Evolutionary conservation across 1,140 invertebrate genomes (phyloP), one percentile per base, ranked within the genome.

Genomic region (Drosophila simulans): DNA sequence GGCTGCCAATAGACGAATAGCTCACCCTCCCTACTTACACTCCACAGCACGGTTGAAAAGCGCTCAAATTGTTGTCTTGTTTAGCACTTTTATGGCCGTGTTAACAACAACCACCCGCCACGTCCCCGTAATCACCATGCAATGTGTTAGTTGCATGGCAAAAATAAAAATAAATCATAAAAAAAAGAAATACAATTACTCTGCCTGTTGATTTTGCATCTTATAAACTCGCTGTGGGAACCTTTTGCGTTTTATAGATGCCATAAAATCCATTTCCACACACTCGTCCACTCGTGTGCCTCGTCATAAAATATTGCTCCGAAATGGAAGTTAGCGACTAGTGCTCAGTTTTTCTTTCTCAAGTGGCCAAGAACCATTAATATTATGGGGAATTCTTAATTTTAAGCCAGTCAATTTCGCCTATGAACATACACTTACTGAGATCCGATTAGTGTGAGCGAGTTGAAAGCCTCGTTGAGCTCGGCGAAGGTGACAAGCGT

Each of bases 11-110:
- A 71, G 20, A 54, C 57, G 70, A 69, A 56, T 56, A 63, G 17
- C 45, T 48, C 62, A 22, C 49, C 62, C 56, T 20, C 42, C 20
- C 27, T 12, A 56, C 52, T 72, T 72, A 56, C 52, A 75, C 53
- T 56, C 52, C 20, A 35, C 66, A 53, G 51, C 53, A 45, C 27
- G 60, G 72, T 57, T 75, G 49, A 59, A 75, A 76, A 79, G 51
- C 49, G 77, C 59, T 74, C 75, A 83, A 82, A 75, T 82, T 83
- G 79, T 63, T 82, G 69, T 51, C 34, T 82, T 82, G 71, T 74
- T 83, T 83, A 83, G 80, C 80, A 83, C 80, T 83, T 83, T 83
- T 83, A 83, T 83, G 80, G 80, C 43, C 59, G 59, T 83, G 80
- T 83, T 82, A 83, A 75, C 79, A 73, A 59, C 55, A 51, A 43